Evolutionary conservation across 2,113 vertebrate genomes (phyloP), one percentile per base, ranked within the genome.

Genomic region (Corythornis madagascariensis): DNA sequence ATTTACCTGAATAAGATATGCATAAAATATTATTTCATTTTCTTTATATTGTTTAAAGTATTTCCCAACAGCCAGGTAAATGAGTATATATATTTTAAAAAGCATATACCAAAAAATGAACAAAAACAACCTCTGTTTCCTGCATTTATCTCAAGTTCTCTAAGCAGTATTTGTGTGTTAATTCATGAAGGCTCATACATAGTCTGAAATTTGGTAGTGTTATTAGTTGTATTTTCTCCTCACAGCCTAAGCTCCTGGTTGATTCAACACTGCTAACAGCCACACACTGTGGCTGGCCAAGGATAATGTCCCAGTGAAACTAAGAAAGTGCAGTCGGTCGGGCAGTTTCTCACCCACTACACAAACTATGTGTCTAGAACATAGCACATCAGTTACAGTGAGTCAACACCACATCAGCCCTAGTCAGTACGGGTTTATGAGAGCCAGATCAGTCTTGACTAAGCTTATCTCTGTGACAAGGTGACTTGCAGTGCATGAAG

Each of bases 1-100:
- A 65, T 74, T 87, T 13, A 45, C 19, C 64, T 83, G 31, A 72
- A 40, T 83, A 86, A 70, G 24, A 88, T 53, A 61, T 74, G 24
- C 31, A 86, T 86, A 95, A 91, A 92, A 89, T 52, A 80, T 66
- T 4, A 77, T 85, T 92, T 89, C 2, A 42, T 86, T 95, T 88
- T 92, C 60, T 83, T 89, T 89, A 60, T 78, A 73, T 64, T 74
- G 45, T 61, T 85, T 64, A 69, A 63, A 71, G 50, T 31, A 88
- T 88, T 89, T 92, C 64, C 60, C 72, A 72, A 64, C 75, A 35
- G 76, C 52, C 76, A 72, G 71, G 61, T 78, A 92, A 93, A 91
- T 67, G 7, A 73, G 8, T 35, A 48, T 28, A 79, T 59, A 26
- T 71, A 67, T 80, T 80, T 76, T 71, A 33, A 83, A 93, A 88